phyloP scores from a whole-genome alignment of 2,113 vertebrate genomes.

The Chloebia gouldiae region DNA sequence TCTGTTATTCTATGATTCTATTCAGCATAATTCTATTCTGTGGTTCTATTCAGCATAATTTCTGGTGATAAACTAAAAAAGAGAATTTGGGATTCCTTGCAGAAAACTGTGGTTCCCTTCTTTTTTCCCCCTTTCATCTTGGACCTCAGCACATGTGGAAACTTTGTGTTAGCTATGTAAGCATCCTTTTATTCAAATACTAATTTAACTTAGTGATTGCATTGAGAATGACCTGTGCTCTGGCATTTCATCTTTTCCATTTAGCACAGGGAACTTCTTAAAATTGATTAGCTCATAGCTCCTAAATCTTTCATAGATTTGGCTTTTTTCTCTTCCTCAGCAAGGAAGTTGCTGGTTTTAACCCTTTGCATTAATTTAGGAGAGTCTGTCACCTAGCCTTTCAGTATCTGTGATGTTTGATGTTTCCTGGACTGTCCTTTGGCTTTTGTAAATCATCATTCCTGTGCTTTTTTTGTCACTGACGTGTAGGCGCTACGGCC shows the following conservation, averaged over 20 bases:
- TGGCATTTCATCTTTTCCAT: not conserved
- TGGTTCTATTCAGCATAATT: not conserved
- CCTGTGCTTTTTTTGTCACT: not conserved
- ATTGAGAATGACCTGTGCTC: not conserved
- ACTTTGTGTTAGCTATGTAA: not conserved
- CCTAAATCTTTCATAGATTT: not conserved
- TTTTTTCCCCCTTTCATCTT: not conserved
- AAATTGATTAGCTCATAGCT: not conserved
- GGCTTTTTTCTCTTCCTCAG: not conserved
- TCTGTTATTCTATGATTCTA: not conserved
- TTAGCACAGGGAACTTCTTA: not conserved
- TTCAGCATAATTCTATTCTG: not conserved
- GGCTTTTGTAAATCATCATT: not conserved
- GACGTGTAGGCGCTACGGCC: rapidly evolving
- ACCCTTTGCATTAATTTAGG: not conserved
- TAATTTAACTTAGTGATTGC: not conserved
- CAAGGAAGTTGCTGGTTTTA: not conserved
- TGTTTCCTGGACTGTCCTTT: not conserved
- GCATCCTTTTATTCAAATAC: not conserved
- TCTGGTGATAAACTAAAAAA: not conserved
- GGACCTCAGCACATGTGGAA: not conserved
- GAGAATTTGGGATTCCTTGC: not conserved
- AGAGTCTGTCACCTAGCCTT: not conserved
- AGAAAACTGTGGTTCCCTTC: not conserved
- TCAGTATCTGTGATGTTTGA: not conserved